phyloP scores from a whole-genome alignment of 2,888 invertebrate species.

The Platycnemis pennipes region DNA sequence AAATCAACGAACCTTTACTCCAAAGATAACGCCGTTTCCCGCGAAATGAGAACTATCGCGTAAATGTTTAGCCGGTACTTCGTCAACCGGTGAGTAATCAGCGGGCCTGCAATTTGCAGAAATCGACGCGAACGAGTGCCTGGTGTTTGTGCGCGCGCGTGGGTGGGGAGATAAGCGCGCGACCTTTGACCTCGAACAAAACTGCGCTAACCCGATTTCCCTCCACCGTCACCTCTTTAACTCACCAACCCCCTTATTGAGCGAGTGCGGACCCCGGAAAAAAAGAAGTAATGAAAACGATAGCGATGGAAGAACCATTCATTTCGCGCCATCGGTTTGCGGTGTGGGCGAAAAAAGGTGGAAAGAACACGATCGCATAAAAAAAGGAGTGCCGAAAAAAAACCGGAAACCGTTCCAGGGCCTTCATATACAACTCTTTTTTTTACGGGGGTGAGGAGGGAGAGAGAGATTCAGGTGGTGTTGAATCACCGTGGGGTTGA shows the following conservation, averaged over 20 bases:
- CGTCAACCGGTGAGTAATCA: not conserved
- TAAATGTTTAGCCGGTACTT: not conserved
- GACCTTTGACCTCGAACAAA: not conserved
- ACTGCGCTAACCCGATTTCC: not conserved
- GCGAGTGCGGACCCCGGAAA: not conserved
- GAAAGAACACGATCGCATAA: not conserved
- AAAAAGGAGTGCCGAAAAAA: not conserved
- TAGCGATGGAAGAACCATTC: not conserved
- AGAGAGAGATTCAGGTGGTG: not conserved
- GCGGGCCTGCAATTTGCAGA: not conserved
- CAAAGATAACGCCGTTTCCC: not conserved
- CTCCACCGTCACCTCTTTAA: not conserved
- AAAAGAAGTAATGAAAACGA: not conserved
- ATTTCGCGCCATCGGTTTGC: conserved; percentile 18
- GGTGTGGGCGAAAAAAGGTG: not conserved
- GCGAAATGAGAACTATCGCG: not conserved
- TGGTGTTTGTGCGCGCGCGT: not conserved
- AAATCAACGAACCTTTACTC: not conserved
- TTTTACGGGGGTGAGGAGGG: not conserved
- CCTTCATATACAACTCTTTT: not conserved
- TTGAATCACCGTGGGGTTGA: no score
- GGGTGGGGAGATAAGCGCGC: not conserved
- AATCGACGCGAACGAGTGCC: no score
- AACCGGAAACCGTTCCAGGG: not conserved
- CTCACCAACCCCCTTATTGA: not conserved